A percentile compares a stretch with the other conserved stretches of the same genome.
Conservation (phyloP, 1,140 invertebrate genomes). For the Drosophila sucinea region DNA sequence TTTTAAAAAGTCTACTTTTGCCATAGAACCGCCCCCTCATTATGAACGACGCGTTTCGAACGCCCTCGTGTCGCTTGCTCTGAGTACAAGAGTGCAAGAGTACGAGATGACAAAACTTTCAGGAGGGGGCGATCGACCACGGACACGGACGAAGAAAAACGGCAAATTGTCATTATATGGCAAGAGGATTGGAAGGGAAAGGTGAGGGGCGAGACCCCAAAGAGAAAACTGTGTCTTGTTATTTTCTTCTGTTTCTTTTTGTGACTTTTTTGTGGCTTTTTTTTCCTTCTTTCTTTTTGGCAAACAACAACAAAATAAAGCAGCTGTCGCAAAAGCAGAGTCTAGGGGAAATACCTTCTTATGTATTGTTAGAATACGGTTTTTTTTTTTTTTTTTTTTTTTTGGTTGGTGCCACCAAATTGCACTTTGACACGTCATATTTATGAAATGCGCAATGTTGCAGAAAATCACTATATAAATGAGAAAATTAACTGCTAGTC, state of each 20-base stretch:
- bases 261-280: background rate
- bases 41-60: constrained; percentile 73
- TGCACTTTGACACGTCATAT: constrained; percentile 75
- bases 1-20: constrained; percentile 80
- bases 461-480: constrained; percentile 77
- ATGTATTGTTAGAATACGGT: constrained; percentile 9
- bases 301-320: constrained; percentile 36
- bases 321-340: background rate
- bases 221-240: constrained; percentile 24
- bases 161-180: constrained; percentile 77
- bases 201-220: constrained; percentile 25
- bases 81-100: constrained; percentile 1
- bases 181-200: constrained; percentile 11
- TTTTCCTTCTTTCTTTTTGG: constrained; percentile 21
- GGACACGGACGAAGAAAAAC: constrained; percentile 25
- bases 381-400: constrained; percentile 25
- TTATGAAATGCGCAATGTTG: constrained; percentile 79
- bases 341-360: constrained; percentile 1
- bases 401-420: constrained; percentile 53
- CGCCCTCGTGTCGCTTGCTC: constrained; percentile 51
- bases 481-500: constrained; percentile 61
- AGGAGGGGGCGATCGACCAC: constrained; percentile 11
- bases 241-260: constrained; percentile 22
- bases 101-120: constrained; percentile 58
- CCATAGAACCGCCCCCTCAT: constrained; percentile 70